phyloP scores from a whole-genome alignment of 2,113 vertebrate species.

The Ginglymostoma cirratum region DNA sequence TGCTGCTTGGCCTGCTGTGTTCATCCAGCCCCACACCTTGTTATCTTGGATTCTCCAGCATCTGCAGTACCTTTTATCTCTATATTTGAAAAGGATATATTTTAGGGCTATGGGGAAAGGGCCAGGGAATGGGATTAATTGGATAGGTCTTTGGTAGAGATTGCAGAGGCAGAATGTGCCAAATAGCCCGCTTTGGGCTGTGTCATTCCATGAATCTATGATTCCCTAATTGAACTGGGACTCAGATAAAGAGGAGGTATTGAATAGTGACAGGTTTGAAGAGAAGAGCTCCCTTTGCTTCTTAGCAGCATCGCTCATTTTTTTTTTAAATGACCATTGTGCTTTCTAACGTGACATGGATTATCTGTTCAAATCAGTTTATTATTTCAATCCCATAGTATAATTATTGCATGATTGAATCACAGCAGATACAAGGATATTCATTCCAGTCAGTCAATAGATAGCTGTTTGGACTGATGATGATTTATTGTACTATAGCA shows the following conservation, averaged over 20 bases:
- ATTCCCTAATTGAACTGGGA: neutral
- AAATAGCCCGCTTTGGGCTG: neutral
- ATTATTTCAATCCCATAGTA: neutral
- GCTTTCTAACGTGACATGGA: neutral
- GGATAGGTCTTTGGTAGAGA: neutral
- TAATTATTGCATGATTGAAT: neutral
- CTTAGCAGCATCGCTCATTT: neutral
- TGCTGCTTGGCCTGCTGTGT: too few species aligned
- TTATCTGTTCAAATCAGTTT: neutral
- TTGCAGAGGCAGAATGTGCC: neutral
- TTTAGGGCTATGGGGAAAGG: neutral
- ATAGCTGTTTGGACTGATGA: neutral
- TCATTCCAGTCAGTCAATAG: neutral
- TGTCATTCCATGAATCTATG: neutral
- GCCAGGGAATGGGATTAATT: neutral
- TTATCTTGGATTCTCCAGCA: too few species aligned
- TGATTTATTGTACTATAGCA: constrained; percentile 3
- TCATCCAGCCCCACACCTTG: too few species aligned
- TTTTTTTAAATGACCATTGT: neutral
- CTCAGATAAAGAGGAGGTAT: neutral
- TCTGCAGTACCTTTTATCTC: too few species aligned
- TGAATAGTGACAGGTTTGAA: neutral
- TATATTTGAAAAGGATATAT: too few species aligned
- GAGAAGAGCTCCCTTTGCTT: neutral
- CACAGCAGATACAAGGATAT: neutral